Conservation (phyloP, 2,797 vertebrate species). For the Mormyrops attenuatus region DNA sequence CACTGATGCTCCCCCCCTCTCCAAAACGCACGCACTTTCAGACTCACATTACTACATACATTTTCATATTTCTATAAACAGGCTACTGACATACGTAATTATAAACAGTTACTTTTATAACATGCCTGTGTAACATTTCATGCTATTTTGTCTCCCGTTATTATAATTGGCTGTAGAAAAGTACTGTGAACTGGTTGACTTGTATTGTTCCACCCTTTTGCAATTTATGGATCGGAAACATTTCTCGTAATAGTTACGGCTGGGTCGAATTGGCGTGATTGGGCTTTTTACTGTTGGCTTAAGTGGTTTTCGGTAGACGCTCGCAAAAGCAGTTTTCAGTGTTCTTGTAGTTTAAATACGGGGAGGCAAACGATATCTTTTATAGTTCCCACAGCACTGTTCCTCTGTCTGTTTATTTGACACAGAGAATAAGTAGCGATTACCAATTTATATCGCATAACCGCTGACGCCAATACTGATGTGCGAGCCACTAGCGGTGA, state of each 20-base stretch:
- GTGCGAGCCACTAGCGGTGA: neutral
- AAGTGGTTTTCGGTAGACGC: neutral
- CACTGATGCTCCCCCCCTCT: conserved; percentile 3
- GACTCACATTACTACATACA: neutral
- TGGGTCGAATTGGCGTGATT: neutral
- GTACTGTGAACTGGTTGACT: neutral
- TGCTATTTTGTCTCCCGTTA: neutral
- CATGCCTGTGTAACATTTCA: neutral
- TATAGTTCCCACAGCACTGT: neutral
- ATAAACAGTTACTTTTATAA: neutral
- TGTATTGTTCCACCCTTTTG: neutral
- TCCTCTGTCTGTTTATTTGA: neutral
- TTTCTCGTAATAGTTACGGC: neutral
- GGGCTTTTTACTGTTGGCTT: neutral
- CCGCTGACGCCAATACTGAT: neutral
- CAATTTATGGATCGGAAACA: neutral
- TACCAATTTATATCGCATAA: neutral
- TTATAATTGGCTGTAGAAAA: neutral
- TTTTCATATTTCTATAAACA: neutral
- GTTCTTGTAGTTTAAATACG: neutral
- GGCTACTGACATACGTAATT: neutral
- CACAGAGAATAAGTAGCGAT: neutral
- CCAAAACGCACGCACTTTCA: neutral
- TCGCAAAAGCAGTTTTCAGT: neutral
- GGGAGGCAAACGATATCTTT: neutral